phyloP scores from a whole-genome alignment of 2,888 invertebrate genomes.

The Trachelus stipa region DNA sequence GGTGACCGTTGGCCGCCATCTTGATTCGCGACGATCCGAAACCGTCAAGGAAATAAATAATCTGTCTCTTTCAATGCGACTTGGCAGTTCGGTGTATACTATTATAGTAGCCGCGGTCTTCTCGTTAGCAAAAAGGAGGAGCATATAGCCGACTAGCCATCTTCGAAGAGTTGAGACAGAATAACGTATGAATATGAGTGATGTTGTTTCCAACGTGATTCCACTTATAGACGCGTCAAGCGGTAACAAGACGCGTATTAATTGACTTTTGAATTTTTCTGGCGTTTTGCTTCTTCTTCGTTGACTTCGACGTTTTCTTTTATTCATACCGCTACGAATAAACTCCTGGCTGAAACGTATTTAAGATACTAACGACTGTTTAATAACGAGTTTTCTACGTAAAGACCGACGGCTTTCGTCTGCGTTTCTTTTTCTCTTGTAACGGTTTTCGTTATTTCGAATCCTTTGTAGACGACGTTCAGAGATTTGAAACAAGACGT shows the following conservation, averaged over 20 bases:
- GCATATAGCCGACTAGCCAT: constrained; percentile 25
- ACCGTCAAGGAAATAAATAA: constrained; percentile 1
- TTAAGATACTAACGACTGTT: background rate
- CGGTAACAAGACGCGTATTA: constrained; percentile 60
- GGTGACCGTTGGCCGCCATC: background rate
- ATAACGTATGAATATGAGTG: constrained; percentile 62
- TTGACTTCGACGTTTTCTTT: background rate
- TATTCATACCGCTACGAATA: background rate
- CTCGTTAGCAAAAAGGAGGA: constrained; percentile 56
- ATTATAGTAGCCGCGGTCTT: constrained; percentile 42
- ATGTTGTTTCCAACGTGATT: constrained; percentile 52
- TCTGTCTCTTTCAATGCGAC: constrained; percentile 15
- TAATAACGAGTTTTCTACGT: constrained; percentile 1
- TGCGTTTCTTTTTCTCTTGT: background rate
- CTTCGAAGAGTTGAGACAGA: constrained; percentile 34
- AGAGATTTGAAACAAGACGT: too few species aligned
- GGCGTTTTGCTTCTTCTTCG: constrained; percentile 18
- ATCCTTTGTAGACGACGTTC: background rate
- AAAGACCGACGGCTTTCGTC: background rate
- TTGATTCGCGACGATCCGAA: background rate
- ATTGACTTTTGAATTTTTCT: constrained; percentile 61
- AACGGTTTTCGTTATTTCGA: background rate
- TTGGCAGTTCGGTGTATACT: constrained; percentile 44
- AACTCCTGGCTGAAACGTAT: background rate
- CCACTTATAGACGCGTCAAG: constrained; percentile 64